These are phyloP conservation scores for Hirtodrosophila histrioides DNA, from an alignment of 2,888 invertebrate genomes.

Conservation along the genomic window DNA sequence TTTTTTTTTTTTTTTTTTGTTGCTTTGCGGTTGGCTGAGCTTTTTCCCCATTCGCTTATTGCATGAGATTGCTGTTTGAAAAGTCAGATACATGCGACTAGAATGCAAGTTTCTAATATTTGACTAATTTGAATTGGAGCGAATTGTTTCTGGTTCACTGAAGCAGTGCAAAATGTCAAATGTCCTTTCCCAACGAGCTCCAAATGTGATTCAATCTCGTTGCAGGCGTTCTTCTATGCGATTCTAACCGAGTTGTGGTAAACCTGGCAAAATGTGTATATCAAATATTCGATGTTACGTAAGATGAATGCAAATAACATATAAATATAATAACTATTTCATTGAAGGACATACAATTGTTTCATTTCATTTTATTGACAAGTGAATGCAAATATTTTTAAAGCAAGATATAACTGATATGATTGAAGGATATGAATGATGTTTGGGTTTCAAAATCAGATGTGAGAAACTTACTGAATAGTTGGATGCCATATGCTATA, in stretches of 20 bases:
- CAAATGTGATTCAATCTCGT: slow-evolving; percentile 10
- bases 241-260: neutral
- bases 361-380: too few species aligned
- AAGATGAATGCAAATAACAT: too few species aligned
- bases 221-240: neutral
- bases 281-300: neutral
- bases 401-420: too few species aligned
- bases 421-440: too few species aligned
- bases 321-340: too few species aligned
- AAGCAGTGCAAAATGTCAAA: slow-evolving; percentile 32
- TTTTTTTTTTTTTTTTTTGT: slow-evolving; percentile 6
- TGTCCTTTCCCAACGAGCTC: slow-evolving; percentile 9
- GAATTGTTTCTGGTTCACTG: slow-evolving; percentile 55
- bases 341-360: too few species aligned
- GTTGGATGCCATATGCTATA: too few species aligned
- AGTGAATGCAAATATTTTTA: too few species aligned
- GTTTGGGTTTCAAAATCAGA: too few species aligned
- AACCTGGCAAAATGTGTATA: neutral
- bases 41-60: slow-evolving; percentile 57
- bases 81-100: slow-evolving; percentile 45
- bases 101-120: slow-evolving; percentile 63
- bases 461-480: too few species aligned
- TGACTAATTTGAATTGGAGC: slow-evolving; percentile 63
- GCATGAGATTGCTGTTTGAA: slow-evolving; percentile 59
- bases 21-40: slow-evolving; percentile 14